Conservation (phyloP, 2,888 invertebrate species). For the Hedya salicella region DNA sequence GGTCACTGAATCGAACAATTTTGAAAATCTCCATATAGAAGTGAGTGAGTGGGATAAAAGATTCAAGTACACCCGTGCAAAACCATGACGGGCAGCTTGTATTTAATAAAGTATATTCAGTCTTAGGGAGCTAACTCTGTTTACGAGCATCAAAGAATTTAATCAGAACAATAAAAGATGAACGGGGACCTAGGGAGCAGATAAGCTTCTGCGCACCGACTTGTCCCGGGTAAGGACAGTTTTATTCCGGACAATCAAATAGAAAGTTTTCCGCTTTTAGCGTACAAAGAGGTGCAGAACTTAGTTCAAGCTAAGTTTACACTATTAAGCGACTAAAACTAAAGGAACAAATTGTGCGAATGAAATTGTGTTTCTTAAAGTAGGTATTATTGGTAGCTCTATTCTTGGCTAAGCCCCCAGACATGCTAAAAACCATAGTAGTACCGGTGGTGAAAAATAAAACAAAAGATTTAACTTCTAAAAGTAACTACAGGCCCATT, state of each 20-base stretch:
- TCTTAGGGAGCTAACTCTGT: conserved; percentile 23
- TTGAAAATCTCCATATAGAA: no score
- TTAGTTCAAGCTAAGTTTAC: conserved; percentile 12
- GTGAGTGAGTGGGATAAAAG: no score
- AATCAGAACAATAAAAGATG: conserved; percentile 40
- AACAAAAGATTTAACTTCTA: no score
- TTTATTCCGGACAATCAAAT: conserved; percentile 32
- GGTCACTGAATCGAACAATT: no score
- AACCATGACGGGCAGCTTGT: no score
- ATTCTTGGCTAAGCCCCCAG: no score
- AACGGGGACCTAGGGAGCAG: conserved; percentile 29
- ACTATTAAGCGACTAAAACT: neutral
- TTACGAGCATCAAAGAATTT: conserved; percentile 39
- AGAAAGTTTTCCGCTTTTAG: conserved; percentile 29
- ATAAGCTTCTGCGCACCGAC: conserved; percentile 19
- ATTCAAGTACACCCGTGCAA: no score
- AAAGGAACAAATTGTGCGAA: neutral
- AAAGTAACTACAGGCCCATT: no score
- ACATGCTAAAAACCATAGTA: no score
- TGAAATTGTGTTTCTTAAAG: neutral
- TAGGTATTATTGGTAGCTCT: no score
- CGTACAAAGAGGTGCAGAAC: conserved; percentile 9
- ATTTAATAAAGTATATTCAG: conserved; percentile 30
- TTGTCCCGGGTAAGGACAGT: conserved; percentile 16
- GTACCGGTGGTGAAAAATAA: no score